Evolutionary conservation across 2,797 vertebrate species (phyloP), one percentile per base, ranked within the genome.

Genomic region (Lutra lutra): DNA sequence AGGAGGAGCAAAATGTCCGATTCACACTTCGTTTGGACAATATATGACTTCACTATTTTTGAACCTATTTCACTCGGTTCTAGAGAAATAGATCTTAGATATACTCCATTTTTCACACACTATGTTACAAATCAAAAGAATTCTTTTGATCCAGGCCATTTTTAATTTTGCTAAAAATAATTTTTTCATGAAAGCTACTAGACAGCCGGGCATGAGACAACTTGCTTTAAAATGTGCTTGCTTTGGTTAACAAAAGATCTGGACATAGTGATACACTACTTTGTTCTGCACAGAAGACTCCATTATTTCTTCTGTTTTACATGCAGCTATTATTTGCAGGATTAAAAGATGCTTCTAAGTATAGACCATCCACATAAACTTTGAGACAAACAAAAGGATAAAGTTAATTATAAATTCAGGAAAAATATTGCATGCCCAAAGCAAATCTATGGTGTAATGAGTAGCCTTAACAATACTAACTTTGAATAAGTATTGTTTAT

Each of bases 301-400:
- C 40, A 46, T 89, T 95, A 86, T 94, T 93, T 83, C 70, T 92
- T 89, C 15, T 91, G 56, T 94, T 96, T 95, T 86, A 80, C 73
- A 70, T 35, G 68, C 38, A 58, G 86, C 58, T 78, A 70, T 75
- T 96, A 68, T 93, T 93, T 93, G 23, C 40, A 80, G n/a, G 46
- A 96, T 86, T 80, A 86, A 93, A 97, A 85, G 43, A 89, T 85
- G 25, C 20, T 96, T 91, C 68, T 93, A 86, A 89, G n/a, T 93
- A 96, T 89, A 94, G 70, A 94, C 1, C 4, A 84, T 91, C 48
- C 29, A 89, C 20, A 90, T 89, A 96, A 94, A 89, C 48, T 56
- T 72, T 75, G 70, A 95, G 73, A 91, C 32, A 89, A 95, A 96
- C 62, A 92, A 93, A 97, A 96, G 43, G 9, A 91, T 60, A 92